A percentile compares a stretch with the other conserved stretches of the same genome.
Conservation (phyloP, 2,113 vertebrate genomes). For the Glareola pratincola region DNA sequence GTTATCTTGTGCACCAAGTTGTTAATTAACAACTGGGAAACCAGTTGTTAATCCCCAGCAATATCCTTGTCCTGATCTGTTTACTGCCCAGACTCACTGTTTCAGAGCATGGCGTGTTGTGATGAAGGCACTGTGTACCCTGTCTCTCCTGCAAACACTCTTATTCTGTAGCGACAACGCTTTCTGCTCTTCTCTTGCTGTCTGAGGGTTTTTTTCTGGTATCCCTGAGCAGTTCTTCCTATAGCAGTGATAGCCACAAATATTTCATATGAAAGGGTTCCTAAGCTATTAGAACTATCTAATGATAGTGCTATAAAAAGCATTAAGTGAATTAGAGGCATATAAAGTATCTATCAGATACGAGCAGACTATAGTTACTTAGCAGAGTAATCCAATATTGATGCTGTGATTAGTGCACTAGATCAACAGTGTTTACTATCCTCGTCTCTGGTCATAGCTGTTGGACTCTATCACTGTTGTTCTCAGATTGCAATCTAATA, state of each 20-base stretch:
- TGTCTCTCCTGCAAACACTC: neutral
- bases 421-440: neutral
- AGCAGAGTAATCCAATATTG: neutral
- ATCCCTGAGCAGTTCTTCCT: neutral
- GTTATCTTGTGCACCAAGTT: neutral
- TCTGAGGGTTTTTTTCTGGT: neutral
- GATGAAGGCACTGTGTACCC: neutral
- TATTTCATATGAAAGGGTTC: neutral
- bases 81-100: neutral
- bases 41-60: neutral
- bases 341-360: neutral
- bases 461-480: neutral
- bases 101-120: neutral
- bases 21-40: no score
- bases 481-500: neutral
- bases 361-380: neutral
- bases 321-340: neutral
- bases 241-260: neutral
- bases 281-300: neutral
- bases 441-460: neutral
- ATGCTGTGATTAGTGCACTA: neutral
- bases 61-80: neutral
- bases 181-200: neutral
- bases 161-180: neutral
- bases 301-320: neutral